Base-by-base conservation (phyloP, 2,888 invertebrate genomes). In the Monochamus alternatus region DNA sequence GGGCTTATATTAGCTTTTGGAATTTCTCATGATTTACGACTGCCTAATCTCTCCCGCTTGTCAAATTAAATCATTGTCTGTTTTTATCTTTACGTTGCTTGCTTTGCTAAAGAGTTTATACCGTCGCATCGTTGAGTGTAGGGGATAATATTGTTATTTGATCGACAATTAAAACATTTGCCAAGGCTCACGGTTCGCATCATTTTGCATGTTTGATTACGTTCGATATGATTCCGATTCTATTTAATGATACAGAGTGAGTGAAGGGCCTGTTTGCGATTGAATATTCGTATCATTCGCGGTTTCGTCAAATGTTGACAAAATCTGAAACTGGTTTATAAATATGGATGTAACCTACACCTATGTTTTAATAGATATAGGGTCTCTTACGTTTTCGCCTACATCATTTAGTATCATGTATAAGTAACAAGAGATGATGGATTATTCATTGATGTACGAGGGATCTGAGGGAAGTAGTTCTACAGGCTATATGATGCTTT, bases 31-130 rank as follows among this genome's bases (percentile, higher is more conserved):
- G 22, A 55, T 14, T 55, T 55, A 3, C 12, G 38, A 7, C 22
- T 22, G 22, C 22, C 5, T 38, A 38, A 47, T 47, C 10, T 12
- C 1, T 3, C 10, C 7, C 14, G 22, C n/a, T 55, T 55, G 3
- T n/a, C 55, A 55, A 55, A 55, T 55, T 55, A 55, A 55, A 55
- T 55, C 55, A 5, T 5, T 55, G 55, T 55, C 22, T 55, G 55
- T n/a, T 55, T 55, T 55, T 55, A 55, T 55, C n/a, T 8, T 55
- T 55, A 55, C 55, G 14, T 5, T 55, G 55, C 55, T 55, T 55
- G 55, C 14, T 47, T 55, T 55, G 55, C 55, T 22, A 55, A 55
- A n/a, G 14, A 55, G 55, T 55, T 55, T 55, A 55, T 55, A 55
- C 55, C 3, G 3, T 7, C n/a, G 14, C 55, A n/a, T 7, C n/a